Evolutionary conservation across 92 coral and sea anemone species (phyloP).

Genomic region (Palythoa grandiflora): DNA sequence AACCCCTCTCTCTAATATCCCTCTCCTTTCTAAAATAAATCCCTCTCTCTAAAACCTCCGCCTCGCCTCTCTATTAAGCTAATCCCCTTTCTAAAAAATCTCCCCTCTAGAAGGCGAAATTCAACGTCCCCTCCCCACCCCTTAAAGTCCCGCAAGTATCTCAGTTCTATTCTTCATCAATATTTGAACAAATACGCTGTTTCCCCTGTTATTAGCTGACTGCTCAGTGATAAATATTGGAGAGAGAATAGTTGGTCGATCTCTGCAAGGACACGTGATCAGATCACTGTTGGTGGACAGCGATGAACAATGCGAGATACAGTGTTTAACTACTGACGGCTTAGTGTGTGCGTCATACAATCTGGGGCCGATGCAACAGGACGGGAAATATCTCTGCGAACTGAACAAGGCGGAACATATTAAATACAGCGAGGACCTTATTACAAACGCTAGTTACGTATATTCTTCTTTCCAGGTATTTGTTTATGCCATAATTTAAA

Average conservation of each 20-base stretch:
- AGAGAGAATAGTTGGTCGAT: not conserved
- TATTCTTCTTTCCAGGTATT: constrained; percentile 8
- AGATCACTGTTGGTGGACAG: not conserved
- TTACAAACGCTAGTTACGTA: not conserved
- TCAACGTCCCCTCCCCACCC: too few relatives aligned
- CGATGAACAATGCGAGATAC: constrained; percentile 11
- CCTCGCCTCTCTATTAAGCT: too few relatives aligned
- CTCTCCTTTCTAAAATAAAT: too few relatives aligned
- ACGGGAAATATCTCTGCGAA: constrained; percentile 12
- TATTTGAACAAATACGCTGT: not conserved
- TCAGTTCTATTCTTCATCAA: too few relatives aligned
- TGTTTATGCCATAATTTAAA: too few relatives aligned
- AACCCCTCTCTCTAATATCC: too few relatives aligned
- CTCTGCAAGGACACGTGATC: constrained; percentile 15
- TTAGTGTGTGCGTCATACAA: constrained; percentile 16
- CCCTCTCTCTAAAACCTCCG: too few relatives aligned
- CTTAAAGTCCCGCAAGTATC: too few relatives aligned
- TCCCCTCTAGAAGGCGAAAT: too few relatives aligned
- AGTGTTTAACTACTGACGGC: not conserved
- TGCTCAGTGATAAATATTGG: constrained; percentile 12
- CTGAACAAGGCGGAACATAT: constrained; percentile 28
- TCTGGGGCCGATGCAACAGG: not conserved
- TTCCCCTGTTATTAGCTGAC: not conserved
- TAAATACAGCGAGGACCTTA: constrained; percentile 5
- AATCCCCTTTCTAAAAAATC: too few relatives aligned